Evolutionary conservation across 2,888 invertebrate genomes (phyloP), one percentile per base, ranked within the genome.

Genomic region (Ophion slaviceki): DNA sequence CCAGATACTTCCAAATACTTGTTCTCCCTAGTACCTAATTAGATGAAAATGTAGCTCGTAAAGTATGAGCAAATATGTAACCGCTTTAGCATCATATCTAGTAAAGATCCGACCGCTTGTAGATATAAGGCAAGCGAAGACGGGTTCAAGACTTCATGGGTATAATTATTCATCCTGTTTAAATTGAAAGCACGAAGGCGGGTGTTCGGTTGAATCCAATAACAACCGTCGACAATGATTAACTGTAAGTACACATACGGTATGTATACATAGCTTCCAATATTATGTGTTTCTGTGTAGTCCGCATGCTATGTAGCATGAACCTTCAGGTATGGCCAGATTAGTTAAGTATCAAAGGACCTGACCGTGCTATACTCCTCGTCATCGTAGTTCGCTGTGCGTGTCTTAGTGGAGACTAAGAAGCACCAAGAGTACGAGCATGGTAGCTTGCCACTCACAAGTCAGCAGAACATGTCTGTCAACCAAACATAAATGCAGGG

Each of bases 111-210:
- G 17, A 8, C 32, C 10, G 28, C 71, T 57, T 66, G 7, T 20
- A 32, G 40, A 40, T 66, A 72, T 64, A 80, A 45, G 57, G 74
- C 28, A 59, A 80, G 28, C 59, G 67, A 61, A 57, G 40, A 76
- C 76, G 76, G 76, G 76, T 82, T 70, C 70, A 71, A 4, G 53
- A 14, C 61, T 45, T 47, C 47, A 45, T 61, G 66, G 28, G 24
- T 40, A 74, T 81, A 81, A 81, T 81, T 78, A 81, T 67, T 81
- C 77, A 78, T 68, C 80, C 59, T 28, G 32, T 20, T 67, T 85
- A 81, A 84, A 74, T 77, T 66, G 72, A 74, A 78, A 84, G 64
- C 75, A 76, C 45, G n/a, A 32, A 66, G 59, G 57, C 68, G 67
- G 62, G 53, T 77, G 62, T 81, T 72, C 36, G 57, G 20, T 36